Evolutionary conservation across 1,140 invertebrate species (phyloP).

Genomic region (Aphaenogaster ashmeadi): DNA sequence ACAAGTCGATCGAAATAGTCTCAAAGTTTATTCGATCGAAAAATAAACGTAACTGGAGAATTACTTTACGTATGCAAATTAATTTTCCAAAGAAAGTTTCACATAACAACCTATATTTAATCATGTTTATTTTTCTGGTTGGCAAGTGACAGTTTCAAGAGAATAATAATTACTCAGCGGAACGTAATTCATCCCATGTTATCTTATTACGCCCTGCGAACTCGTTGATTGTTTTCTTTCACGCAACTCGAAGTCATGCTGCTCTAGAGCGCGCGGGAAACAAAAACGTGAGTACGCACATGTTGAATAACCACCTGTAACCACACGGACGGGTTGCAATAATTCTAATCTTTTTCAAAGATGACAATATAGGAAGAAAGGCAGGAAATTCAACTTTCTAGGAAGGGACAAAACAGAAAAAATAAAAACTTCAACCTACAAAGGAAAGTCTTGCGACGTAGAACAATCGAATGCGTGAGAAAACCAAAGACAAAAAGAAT

Average conservation of each 20-base stretch:
- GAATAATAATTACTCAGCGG: conserved; percentile 4
- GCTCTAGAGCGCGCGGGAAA: neutral
- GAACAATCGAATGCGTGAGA: neutral
- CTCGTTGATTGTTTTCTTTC: neutral
- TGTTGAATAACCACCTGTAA: neutral
- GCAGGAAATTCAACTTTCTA: neutral
- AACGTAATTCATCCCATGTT: conserved; percentile 21
- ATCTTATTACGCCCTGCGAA: conserved; percentile 3
- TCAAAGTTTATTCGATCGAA: neutral
- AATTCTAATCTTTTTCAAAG: neutral
- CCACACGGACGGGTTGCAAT: neutral
- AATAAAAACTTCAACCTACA: neutral
- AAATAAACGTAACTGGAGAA: neutral
- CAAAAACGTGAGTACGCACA: neutral
- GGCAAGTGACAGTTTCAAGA: neutral
- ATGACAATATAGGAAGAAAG: neutral
- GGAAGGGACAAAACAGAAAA: neutral
- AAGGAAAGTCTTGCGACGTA: neutral
- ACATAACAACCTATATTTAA: neutral
- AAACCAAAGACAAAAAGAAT: neutral
- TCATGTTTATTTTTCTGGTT: neutral
- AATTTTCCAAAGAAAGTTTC: neutral
- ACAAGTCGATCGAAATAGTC: neutral
- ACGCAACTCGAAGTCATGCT: conserved; percentile 12
- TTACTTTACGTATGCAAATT: neutral